Conservation (phyloP, 2,888 invertebrate genomes). For the Meiosimyza decipiens region DNA sequence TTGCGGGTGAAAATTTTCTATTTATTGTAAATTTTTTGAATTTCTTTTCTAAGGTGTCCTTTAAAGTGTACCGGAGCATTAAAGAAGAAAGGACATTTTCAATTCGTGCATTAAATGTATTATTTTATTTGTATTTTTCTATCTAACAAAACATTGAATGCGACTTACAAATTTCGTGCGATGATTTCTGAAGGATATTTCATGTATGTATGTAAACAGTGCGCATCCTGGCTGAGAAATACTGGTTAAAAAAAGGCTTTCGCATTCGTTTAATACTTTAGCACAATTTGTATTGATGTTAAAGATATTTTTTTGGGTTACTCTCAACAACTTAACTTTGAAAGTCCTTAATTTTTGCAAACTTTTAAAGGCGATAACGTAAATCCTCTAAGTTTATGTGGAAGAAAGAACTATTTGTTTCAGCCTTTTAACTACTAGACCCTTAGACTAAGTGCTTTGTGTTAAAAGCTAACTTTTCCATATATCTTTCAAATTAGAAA, state of each 20-base stretch:
- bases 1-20: not conserved
- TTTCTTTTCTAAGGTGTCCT: not conserved
- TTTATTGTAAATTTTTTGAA: not conserved
- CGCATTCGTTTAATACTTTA: conserved; percentile 61
- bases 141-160: conserved; percentile 35
- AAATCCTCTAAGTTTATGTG: too few relatives aligned
- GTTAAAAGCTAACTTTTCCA: too few relatives aligned
- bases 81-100: not conserved
- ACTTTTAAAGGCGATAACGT: too few relatives aligned
- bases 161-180: conserved; percentile 30
- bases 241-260: not conserved
- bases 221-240: not conserved
- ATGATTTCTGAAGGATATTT: not conserved
- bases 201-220: not conserved
- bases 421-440: too few relatives aligned
- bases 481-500: too few relatives aligned
- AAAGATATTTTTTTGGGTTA: not conserved
- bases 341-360: not conserved
- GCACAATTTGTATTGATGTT: conserved; percentile 52
- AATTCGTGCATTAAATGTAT: not conserved
- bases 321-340: not conserved
- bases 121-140: conserved; percentile 44
- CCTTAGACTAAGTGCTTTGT: too few relatives aligned
- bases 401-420: too few relatives aligned
- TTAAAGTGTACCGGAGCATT: not conserved